phyloP scores from a whole-genome alignment of 53 echinoderm and acorn worm genomes.

The Arbacia lixula region DNA sequence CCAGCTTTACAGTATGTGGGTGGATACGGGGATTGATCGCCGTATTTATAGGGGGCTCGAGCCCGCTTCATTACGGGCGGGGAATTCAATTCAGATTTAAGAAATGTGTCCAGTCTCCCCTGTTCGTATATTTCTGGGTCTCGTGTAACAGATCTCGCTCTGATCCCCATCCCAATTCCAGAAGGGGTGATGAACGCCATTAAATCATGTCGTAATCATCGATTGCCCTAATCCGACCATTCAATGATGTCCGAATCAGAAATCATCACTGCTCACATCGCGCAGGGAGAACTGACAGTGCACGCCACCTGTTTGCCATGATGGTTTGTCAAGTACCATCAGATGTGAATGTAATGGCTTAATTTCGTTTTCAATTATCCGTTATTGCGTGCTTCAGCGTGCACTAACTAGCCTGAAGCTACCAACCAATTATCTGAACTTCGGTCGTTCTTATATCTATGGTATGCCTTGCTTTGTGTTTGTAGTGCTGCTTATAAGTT shows the following conservation, averaged over 20 bases:
- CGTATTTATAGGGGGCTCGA: slow-evolving; percentile 15
- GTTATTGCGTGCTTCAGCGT: too few species aligned
- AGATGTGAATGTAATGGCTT: too few species aligned
- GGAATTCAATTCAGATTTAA: neutral
- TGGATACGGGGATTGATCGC: slow-evolving; percentile 30
- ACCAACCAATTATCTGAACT: too few species aligned
- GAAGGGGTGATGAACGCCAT: slow-evolving; percentile 41
- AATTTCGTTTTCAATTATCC: too few species aligned
- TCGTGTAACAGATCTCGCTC: slow-evolving; percentile 28
- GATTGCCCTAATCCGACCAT: slow-evolving; percentile 20
- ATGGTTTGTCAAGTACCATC: too few species aligned
- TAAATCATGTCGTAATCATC: slow-evolving; percentile 45
- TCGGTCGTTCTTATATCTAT: too few species aligned
- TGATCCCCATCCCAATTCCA: slow-evolving; percentile 43
- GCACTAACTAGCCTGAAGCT: too few species aligned
- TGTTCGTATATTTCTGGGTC: slow-evolving; percentile 1
- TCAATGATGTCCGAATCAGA: too few species aligned
- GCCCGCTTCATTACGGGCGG: neutral
- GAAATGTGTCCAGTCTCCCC: slow-evolving; percentile 1
- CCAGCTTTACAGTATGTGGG: neutral
- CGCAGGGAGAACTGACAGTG: too few species aligned
- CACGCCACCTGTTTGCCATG: slow-evolving; percentile 37
- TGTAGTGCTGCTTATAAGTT: too few species aligned
- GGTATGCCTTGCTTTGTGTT: too few species aligned
- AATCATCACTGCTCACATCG: too few species aligned